Evolutionary conservation across 2,888 invertebrate species (phyloP), one percentile per base, ranked within the genome.

Genomic region (Lasioglossum leucozonium): DNA sequence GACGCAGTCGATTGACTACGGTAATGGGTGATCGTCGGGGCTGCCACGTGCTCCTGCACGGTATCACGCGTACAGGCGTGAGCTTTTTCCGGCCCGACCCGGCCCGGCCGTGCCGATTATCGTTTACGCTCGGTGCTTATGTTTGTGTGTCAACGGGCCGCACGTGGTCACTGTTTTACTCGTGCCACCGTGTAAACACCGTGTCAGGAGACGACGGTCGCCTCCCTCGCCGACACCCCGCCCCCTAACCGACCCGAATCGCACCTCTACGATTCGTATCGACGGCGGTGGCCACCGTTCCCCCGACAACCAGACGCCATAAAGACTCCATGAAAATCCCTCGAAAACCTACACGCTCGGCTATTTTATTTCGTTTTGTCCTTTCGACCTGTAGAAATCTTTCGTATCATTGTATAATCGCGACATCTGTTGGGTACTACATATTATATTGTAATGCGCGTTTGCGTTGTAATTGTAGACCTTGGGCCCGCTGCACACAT

Each of bases 101-200:
- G 55, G 55, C 83, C 86, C 34, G 34, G 34, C 34, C 80, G 51
- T 84, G 47, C 42, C 81, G 87, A 85, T 87, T 55, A 77, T 84
- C 85, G 87, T 87, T 90, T 90, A 88, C 89, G 85, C 77, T 78
- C 77, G 34, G 72, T 85, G 92, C 90, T 92, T 91, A 91, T 86
- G 87, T 90, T 91, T 87, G 90, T 87, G 87, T 89, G 92, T 92
- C 92, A 91, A 88, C 92, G 85, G 81, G 81, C 76, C 88, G 89
- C 92, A 92, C 90, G 91, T 92, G 91, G 91, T 90, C 88, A 88
- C 88, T 91, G 88, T 89, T 91, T 86, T 81, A 87, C 89, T 80
- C 89, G 89, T 89, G 89, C 89, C 79, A 67, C 89, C 72, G 34
- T 80, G 84, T 89, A 88, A 89, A 88, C 89, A 82, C 79, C 74